Evolutionary conservation across 2,888 invertebrate genomes (phyloP).

Genomic region (Clusia tigrina): DNA sequence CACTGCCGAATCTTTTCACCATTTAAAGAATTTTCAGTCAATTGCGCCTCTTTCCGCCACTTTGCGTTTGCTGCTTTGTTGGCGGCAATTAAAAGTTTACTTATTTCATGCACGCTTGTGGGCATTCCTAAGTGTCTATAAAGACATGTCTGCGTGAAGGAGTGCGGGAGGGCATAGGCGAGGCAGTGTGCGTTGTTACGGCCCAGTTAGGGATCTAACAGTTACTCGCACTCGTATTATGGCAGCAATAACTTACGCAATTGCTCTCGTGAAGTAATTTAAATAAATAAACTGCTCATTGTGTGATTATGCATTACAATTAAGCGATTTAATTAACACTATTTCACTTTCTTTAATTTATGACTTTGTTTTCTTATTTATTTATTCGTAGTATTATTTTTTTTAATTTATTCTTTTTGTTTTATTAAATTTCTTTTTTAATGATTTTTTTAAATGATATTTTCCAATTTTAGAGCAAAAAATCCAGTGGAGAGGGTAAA

Average conservation of each 20-base stretch:
- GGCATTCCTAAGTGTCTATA: no score
- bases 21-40: background rate
- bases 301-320: background rate
- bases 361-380: background rate
- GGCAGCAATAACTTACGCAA: background rate
- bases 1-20: background rate
- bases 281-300: background rate
- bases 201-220: no score
- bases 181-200: no score
- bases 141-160: no score
- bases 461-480: constrained; percentile 39
- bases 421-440: background rate
- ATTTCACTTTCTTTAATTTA: background rate
- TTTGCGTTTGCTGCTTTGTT: no score
- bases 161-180: no score
- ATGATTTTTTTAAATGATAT: constrained; percentile 9
- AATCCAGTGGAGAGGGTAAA: constrained; percentile 37
- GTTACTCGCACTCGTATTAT: no score
- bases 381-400: constrained; percentile 16
- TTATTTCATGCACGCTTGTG: no score
- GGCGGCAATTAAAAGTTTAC: no score
- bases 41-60: no score
- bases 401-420: constrained; percentile 10
- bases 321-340: background rate
- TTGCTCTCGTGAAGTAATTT: background rate